Conservation (phyloP, 1,140 invertebrate species). For the Drosophila auraria region DNA sequence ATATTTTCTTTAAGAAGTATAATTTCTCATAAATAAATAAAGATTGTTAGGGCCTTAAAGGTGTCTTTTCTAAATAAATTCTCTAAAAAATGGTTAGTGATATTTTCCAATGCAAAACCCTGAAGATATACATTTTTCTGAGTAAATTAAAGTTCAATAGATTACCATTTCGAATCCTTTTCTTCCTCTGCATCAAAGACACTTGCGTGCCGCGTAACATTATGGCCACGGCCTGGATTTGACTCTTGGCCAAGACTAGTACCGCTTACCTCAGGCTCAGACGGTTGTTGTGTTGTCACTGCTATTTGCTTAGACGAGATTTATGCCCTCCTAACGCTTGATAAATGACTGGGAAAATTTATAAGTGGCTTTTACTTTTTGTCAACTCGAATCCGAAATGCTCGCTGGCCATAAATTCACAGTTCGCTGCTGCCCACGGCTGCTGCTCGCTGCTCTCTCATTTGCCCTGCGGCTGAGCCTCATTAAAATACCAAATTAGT, state of each 20-base stretch:
- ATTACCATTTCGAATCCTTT: not conserved
- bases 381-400: slow-evolving; percentile 39
- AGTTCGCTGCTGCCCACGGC: slow-evolving; percentile 49
- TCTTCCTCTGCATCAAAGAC: slow-evolving; percentile 28
- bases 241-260: slow-evolving; percentile 43
- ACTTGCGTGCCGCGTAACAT: slow-evolving; percentile 66
- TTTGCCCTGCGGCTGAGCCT: slow-evolving; percentile 14
- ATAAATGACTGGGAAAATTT: slow-evolving; percentile 73
- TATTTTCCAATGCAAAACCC: too few relatives aligned
- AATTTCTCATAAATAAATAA: too few relatives aligned
- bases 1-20: too few relatives aligned
- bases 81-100: too few relatives aligned
- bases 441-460: slow-evolving; percentile 19
- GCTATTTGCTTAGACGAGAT: slow-evolving; percentile 72
- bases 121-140: too few relatives aligned
- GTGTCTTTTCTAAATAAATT: too few relatives aligned
- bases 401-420: slow-evolving; percentile 67
- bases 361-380: slow-evolving; percentile 56
- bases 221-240: slow-evolving; percentile 38
- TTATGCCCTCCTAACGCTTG: slow-evolving; percentile 68
- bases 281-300: slow-evolving; percentile 60
- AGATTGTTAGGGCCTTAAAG: too few relatives aligned
- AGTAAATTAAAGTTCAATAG: too few relatives aligned
- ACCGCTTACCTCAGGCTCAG: slow-evolving; percentile 20
- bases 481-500: slow-evolving; percentile 55